phyloP scores from a whole-genome alignment of 2,888 invertebrate genomes.

The Rhamnusium bicolor region DNA sequence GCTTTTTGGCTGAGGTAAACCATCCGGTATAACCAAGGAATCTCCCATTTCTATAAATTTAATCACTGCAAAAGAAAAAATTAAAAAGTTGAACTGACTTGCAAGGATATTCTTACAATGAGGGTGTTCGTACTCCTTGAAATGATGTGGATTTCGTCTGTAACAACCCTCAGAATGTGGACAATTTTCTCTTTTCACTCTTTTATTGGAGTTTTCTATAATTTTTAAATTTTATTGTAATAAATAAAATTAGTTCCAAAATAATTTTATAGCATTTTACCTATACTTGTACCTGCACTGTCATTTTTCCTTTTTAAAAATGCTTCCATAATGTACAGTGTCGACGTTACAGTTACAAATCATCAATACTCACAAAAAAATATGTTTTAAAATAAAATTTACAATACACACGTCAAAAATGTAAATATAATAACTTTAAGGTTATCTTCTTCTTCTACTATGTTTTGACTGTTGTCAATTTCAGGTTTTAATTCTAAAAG shows the following conservation, averaged over 20 bases:
- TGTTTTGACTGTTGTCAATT: too few relatives aligned
- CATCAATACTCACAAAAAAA: background rate
- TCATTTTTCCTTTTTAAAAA: constrained; percentile 23
- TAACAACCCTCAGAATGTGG: constrained; percentile 86
- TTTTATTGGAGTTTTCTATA: constrained; percentile 44
- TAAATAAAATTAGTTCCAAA: background rate
- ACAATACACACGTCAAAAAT: background rate
- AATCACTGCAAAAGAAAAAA: constrained; percentile 74
- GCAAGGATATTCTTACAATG: constrained; percentile 76
- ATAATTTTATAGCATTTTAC: constrained; percentile 2
- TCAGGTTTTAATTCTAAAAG: too few relatives aligned
- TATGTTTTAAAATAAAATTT: background rate
- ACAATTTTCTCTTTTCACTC: constrained; percentile 74
- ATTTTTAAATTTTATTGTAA: background rate
- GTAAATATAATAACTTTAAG: too few relatives aligned
- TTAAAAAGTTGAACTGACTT: background rate
- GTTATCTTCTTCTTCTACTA: background rate
- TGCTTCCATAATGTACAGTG: constrained; percentile 11
- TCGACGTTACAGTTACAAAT: background rate
- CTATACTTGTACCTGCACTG: background rate
- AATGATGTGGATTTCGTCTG: constrained; percentile 88
- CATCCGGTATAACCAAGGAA: constrained; percentile 73
- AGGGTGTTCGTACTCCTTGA: constrained; percentile 85
- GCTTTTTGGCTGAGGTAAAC: constrained; percentile 72
- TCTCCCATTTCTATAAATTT: constrained; percentile 73